Evolutionary conservation across 2,888 invertebrate genomes (phyloP), one percentile per base, ranked within the genome.

Genomic region (Orthosia incerta): DNA sequence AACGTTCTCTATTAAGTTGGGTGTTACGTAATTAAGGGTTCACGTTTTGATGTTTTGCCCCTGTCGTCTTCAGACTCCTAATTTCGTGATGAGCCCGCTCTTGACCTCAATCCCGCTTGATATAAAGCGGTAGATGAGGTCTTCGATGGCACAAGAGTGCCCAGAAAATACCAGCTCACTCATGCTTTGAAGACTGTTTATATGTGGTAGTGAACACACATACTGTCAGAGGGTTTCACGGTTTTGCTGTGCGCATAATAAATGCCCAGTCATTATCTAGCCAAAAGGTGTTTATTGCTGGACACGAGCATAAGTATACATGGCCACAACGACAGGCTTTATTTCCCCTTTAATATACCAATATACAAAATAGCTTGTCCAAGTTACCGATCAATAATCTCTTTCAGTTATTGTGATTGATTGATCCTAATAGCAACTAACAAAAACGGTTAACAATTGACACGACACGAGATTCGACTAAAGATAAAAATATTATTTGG

Each of bases 21-120:
- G 3, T 50, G 55, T 79, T 79, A 31, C 18, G 61, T 51, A 61
- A 50, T 50, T 26, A 67, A 11, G 23, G 23, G 48, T 48, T 48
- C 31, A 56, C 3, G 26, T 55, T 45, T 48, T 55, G 46, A 4
- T 31, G n/a, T n/a, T 13, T 48, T 31, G 20, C 23, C 13, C 7
- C 16, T 26, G 26, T 18, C 0, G 26, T 16, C 56, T 26, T 56
- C 11, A 16, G 16, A 23, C 13, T 55, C 20, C 13, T 20, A 20
- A n/a, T 51, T 53, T 53, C 4, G n/a, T n/a, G 3, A 3, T 51
- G n/a, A 51, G 13, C 18, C 11, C n/a, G 13, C 18, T 51, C n/a
- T n/a, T 51, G n/a, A n/a, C 51, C n/a, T 9, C 12, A n/a, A 51
- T 50, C 16, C 9, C 18, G 7, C 50, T 9, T 50, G 9, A 50